These are phyloP conservation scores for Drosophila sechellia DNA, from an alignment of 1,140 invertebrate species.

Conservation along the genomic window DNA sequence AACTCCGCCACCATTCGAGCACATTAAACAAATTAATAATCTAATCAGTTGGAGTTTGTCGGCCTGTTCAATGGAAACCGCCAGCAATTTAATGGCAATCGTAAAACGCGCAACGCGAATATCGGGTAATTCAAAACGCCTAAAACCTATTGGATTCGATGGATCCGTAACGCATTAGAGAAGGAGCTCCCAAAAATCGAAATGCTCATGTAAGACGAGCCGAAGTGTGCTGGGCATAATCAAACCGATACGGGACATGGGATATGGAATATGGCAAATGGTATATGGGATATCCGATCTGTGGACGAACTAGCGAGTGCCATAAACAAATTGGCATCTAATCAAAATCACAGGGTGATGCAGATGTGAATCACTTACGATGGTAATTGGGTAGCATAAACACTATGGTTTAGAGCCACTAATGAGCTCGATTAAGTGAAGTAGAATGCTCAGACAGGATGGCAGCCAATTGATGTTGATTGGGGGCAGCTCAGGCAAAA, in stretches of 20 bases:
- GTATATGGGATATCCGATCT: slow-evolving; percentile 32
- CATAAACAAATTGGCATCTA: slow-evolving; percentile 53
- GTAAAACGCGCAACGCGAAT: slow-evolving; percentile 27
- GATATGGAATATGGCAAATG: no score
- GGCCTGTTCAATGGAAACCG: slow-evolving; percentile 45
- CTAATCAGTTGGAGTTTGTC: slow-evolving; percentile 44
- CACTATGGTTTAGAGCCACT: slow-evolving; percentile 1
- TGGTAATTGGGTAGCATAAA: slow-evolving; percentile 11
- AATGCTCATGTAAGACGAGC: slow-evolving; percentile 40
- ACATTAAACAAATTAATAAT: slow-evolving; percentile 64
- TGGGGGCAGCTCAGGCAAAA: neutral
- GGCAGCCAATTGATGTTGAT: neutral
- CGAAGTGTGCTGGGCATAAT: slow-evolving; percentile 42
- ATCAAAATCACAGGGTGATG: slow-evolving; percentile 23
- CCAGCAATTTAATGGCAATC: slow-evolving; percentile 52
- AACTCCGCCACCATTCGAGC: slow-evolving; percentile 20
- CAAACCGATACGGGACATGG: slow-evolving; percentile 34
- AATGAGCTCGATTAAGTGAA: slow-evolving; percentile 4
- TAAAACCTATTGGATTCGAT: slow-evolving; percentile 22
- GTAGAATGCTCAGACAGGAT: neutral
- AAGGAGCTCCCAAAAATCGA: slow-evolving; percentile 33
- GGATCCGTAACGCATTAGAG: slow-evolving; percentile 39
- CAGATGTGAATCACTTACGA: slow-evolving; percentile 24
- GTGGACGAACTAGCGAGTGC: slow-evolving; percentile 27
- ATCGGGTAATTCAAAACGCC: slow-evolving; percentile 53